phyloP scores from a whole-genome alignment of 2,113 vertebrate species.

The Delphinapterus leucas region DNA sequence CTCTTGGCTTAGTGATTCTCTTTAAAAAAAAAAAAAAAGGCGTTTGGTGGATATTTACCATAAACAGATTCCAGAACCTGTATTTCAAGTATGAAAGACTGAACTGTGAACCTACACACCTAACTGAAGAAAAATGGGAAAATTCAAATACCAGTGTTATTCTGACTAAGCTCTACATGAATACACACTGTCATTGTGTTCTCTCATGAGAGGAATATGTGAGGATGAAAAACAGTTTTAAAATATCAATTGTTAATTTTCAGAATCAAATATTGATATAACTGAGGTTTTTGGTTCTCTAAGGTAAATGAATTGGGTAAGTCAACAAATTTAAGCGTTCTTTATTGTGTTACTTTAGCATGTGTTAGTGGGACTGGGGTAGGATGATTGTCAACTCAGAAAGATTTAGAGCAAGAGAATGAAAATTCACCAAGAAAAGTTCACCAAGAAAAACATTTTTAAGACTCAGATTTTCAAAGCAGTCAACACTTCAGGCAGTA shows the following conservation, averaged over 20 bases:
- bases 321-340: neutral
- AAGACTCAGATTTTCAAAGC: neutral
- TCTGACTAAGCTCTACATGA: neutral
- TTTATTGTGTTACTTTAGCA: neutral
- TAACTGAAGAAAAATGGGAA: neutral
- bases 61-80: slow-evolving; percentile 3
- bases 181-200: neutral
- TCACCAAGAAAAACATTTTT: neutral
- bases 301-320: neutral
- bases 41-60: neutral
- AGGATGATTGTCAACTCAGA: neutral
- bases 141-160: neutral
- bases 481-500: neutral
- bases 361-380: neutral
- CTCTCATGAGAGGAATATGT: neutral
- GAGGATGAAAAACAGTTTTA: neutral
- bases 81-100: neutral
- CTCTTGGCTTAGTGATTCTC: slow-evolving; percentile 46
- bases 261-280: neutral
- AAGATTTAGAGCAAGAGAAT: slow-evolving; percentile 25
- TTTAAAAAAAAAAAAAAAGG: neutral
- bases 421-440: neutral
- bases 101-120: neutral
- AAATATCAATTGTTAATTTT: neutral
- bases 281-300: neutral